A percentile compares a stretch with the other conserved stretches of the same genome.
These are phyloP conservation scores for Microcebus murinus DNA, from an alignment of 2,113 vertebrate species.

Conservation along the genomic window DNA sequence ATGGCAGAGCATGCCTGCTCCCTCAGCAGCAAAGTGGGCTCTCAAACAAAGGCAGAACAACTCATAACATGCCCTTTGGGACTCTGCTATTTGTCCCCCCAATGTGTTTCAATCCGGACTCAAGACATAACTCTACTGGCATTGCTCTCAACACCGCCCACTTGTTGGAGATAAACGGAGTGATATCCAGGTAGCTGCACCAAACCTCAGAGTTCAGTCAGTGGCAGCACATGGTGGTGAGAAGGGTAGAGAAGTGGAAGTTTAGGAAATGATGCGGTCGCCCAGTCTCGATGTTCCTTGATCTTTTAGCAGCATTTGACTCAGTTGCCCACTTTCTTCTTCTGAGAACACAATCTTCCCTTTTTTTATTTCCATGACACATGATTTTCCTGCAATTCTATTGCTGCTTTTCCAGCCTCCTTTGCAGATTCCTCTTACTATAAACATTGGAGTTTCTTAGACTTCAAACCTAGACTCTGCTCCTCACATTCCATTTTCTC, in stretches of 20 bases:
- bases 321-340: neutral
- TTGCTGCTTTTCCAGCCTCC: neutral
- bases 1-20: neutral
- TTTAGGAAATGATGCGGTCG: neutral
- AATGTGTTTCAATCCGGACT: neutral
- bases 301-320: neutral
- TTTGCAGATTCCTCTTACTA: neutral
- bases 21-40: neutral
- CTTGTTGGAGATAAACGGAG: neutral
- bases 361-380: neutral
- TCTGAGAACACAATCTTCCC: neutral
- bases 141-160: accelerated
- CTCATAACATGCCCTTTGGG: neutral
- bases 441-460: neutral
- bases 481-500: neutral
- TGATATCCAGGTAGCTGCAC: accelerated
- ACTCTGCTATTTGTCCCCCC: neutral
- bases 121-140: no score
- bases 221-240: neutral
- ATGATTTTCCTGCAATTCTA: neutral
- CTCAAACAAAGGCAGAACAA: neutral
- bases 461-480: neutral
- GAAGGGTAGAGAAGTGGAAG: neutral
- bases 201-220: neutral
- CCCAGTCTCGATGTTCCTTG: neutral